phyloP scores from a whole-genome alignment of 1,140 invertebrate genomes.

The Eciton burchellii region DNA sequence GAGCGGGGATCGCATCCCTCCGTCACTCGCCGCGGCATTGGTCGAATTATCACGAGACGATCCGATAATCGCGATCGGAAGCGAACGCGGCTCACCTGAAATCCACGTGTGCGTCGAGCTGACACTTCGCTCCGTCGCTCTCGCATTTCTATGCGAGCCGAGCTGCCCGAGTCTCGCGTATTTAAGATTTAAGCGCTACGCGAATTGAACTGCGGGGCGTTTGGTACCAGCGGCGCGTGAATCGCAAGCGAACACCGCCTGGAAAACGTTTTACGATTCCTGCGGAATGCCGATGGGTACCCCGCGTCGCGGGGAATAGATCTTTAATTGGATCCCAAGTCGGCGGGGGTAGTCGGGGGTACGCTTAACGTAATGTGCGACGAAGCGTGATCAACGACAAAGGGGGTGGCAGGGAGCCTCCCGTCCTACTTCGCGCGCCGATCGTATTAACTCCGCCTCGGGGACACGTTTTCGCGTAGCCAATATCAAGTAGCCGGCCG shows the following conservation, averaged over 20 bases:
- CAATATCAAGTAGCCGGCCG: constrained; percentile 73
- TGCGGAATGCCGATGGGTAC: constrained; percentile 3
- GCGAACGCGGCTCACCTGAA: too few species aligned
- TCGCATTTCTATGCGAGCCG: neutral
- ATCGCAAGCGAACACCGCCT: too few species aligned
- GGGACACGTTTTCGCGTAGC: constrained; percentile 76
- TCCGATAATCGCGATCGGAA: too few species aligned
- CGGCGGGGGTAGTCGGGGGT: constrained; percentile 24
- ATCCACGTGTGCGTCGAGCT: neutral
- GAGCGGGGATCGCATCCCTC: neutral
- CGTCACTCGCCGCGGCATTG: neutral
- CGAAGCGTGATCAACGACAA: constrained; percentile 39
- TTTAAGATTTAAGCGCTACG: constrained; percentile 45
- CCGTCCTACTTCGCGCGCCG: constrained; percentile 65
- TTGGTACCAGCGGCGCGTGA: neutral
- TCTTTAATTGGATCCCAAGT: constrained; percentile 59
- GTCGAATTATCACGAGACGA: too few species aligned
- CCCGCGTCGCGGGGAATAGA: constrained; percentile 41
- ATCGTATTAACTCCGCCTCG: constrained; percentile 75
- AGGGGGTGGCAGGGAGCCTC: neutral
- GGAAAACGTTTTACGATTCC: constrained; percentile 27
- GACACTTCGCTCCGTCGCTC: neutral
- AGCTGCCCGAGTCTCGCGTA: neutral
- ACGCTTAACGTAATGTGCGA: constrained; percentile 48
- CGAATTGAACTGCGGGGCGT: constrained; percentile 38